These are phyloP conservation scores for Dascyllus trimaculatus DNA, from an alignment of 2,113 vertebrate species.

Conservation along the genomic window DNA sequence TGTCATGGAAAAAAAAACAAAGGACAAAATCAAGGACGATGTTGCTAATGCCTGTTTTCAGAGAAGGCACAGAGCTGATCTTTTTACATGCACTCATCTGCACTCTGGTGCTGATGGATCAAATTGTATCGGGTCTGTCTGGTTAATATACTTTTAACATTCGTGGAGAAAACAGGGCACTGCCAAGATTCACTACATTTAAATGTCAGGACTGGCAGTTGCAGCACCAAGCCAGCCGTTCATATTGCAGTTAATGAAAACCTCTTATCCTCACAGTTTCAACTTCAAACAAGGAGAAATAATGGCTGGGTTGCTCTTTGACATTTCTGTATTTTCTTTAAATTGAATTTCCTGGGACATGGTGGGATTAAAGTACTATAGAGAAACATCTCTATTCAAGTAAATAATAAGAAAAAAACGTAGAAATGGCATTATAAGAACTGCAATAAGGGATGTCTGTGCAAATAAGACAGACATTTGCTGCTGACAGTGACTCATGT, in stretches of 20 bases:
- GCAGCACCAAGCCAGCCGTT: background rate
- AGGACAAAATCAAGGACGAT: background rate
- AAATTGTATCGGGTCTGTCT: conserved; percentile 19
- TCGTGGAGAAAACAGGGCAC: conserved; percentile 10
- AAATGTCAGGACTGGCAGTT: conserved; percentile 23
- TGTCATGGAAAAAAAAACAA: background rate
- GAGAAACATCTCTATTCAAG: background rate
- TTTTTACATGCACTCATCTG: background rate
- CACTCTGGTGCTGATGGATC: conserved; percentile 19
- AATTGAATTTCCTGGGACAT: background rate
- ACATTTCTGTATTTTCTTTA: conserved; percentile 8
- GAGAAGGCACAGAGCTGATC: conserved; percentile 38
- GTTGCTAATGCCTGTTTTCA: background rate
- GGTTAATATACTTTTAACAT: conserved; percentile 10
- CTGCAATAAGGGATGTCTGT: background rate
- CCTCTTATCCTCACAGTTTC: conserved; percentile 21
- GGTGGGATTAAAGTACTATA: background rate
- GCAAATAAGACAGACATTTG: background rate
- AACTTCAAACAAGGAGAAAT: background rate
- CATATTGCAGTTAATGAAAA: background rate
- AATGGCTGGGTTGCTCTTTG: conserved; percentile 6
- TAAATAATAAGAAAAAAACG: conserved; percentile 9
- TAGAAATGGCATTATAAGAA: background rate
- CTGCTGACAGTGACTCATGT: background rate
- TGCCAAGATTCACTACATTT: conserved; percentile 2